Evolutionary conservation across 2,888 invertebrate species (phyloP), one percentile per base, ranked within the genome.

Genomic region (Drosophila kambysellisi): DNA sequence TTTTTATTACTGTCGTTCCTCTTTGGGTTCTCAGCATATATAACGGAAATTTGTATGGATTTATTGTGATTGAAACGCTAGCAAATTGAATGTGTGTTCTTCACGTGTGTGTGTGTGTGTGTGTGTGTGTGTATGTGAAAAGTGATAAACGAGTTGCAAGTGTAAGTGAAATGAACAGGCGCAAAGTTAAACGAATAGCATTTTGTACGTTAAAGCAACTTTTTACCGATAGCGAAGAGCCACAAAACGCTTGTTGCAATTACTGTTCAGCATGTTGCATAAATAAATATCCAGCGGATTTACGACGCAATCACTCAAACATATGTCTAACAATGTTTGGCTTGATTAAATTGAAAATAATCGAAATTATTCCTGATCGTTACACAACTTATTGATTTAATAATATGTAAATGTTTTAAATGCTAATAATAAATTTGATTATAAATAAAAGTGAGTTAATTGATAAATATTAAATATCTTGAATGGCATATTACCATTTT

Each of bases 31-130:
- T 69, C 56, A 52, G 60, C 56, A 81, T 64, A 76, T 66, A 62
- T 70, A 87, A 70, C 82, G 91, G 85, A 90, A 90, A 90, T 86
- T 86, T 88, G 79, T 85, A 85, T 86, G 81, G 89, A 80, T 79
- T 90, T 91, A 90, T 88, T 89, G 76, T 79, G 91, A 84, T 82
- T 90, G 82, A 91, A 89, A 79, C 74, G 74, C 33, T 70, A 67
- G 89, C 75, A 90, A 86, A 86, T 90, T 86, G 85, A 90, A 89
- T 87, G 64, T 67, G 63, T 53, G 39, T 32, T 48, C 39, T 46
- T 8, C 11, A 11, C 29, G 46, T 29, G 12, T 15, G 56, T 30
- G 29, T 57, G 59, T 52, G 43, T 57, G 46, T 29, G 12, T 15
- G 56, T 30, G 29, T 57, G 59, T 52, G 43, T 57, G 43, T 39